Percentiles rank a stretch among this genome's conserved stretches.
Evolutionary conservation across 2,797 vertebrate genomes (phyloP).

Genomic region (Poliocrania exsul): DNA sequence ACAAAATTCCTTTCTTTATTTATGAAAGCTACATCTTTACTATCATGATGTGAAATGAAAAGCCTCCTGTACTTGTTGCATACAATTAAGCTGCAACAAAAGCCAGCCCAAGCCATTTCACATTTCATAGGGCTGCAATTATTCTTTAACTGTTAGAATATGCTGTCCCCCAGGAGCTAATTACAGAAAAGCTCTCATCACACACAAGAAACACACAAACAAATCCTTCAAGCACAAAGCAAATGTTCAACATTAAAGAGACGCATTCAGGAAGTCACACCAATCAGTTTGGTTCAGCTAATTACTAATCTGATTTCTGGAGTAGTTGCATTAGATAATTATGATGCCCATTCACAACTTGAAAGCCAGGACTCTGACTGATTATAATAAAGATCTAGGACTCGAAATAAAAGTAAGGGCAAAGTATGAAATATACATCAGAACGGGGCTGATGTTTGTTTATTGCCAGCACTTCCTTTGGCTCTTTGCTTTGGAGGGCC

Average conservation of each 20-base stretch:
- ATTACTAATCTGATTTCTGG: conserved; percentile 96
- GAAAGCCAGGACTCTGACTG: conserved; percentile 80
- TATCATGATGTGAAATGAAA: conserved; percentile 90
- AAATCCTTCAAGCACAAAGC: conserved; percentile 99
- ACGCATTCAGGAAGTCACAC: conserved; percentile 90
- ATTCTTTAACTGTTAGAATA: conserved; percentile 97
- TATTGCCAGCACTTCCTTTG: neutral
- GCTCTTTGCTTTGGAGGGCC: neutral
- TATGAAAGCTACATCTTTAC: conserved; percentile 89
- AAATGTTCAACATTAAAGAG: conserved; percentile 98
- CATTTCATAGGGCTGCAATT: conserved; percentile 97
- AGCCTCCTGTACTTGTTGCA: conserved; percentile 94
- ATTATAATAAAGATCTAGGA: conserved; percentile 81
- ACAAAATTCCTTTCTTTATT: conserved; percentile 89
- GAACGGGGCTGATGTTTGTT: neutral
- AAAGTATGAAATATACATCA: conserved; percentile 57
- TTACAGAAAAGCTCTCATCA: conserved; percentile 98
- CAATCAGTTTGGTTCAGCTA: conserved; percentile 93
- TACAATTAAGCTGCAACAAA: conserved; percentile 93
- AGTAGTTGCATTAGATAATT: conserved; percentile 93
- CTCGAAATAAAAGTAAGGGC: conserved; percentile 67
- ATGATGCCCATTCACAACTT: conserved; percentile 87
- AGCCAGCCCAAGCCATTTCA: conserved; percentile 92
- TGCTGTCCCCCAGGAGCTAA: conserved; percentile 97
- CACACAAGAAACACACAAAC: conserved; percentile 97